Conservation (phyloP, 2,113 vertebrate species). For the Pampusana beccarii region DNA sequence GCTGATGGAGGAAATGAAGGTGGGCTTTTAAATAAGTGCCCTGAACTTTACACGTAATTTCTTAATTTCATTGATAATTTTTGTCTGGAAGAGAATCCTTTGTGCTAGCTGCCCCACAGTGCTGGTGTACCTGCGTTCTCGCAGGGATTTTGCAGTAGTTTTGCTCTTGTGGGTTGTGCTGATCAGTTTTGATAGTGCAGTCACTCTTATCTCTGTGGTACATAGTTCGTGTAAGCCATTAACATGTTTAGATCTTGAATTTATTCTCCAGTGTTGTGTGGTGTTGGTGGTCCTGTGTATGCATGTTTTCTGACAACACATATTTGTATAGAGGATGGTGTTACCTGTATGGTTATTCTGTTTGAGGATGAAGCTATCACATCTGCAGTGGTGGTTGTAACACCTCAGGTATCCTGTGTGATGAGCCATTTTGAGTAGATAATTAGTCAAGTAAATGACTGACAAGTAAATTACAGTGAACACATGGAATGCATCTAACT, state of each 20-base stretch:
- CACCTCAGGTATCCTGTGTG: not conserved
- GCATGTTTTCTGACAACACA: not conserved
- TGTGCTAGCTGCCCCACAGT: not conserved
- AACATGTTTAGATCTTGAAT: not conserved
- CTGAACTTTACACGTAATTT: not conserved
- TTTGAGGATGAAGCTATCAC: not conserved
- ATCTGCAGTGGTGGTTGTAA: not conserved
- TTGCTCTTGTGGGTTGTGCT: not conserved
- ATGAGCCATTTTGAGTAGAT: constrained; percentile 15
- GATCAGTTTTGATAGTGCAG: not conserved
- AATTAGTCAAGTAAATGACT: constrained; percentile 42
- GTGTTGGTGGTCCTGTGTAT: not conserved
- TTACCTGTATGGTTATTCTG: not conserved
- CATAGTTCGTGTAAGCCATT: not conserved
- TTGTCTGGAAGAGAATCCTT: not conserved
- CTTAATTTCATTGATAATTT: not conserved
- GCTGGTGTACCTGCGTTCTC: not conserved
- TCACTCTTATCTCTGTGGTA: not conserved
- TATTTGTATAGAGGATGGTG: not conserved
- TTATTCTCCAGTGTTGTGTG: not conserved
- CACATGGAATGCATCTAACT: not conserved
- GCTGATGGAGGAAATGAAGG: not conserved
- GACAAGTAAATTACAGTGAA: constrained; percentile 25
- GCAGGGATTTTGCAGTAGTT: not conserved
- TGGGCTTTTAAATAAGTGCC: not conserved